phyloP scores from a whole-genome alignment of 1,140 invertebrate species.

The Polypedilum pembai region DNA sequence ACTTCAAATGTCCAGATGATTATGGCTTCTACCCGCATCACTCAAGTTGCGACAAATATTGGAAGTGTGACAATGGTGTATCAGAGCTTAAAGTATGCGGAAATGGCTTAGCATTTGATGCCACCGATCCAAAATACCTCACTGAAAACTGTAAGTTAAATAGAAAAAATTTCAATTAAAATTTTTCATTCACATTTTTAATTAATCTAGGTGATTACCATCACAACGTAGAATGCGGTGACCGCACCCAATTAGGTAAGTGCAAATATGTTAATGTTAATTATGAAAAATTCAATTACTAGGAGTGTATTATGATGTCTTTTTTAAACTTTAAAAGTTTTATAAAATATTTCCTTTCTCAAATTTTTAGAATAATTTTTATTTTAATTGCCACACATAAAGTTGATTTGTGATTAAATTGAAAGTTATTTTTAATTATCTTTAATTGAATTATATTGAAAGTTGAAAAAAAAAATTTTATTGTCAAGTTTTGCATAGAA shows the following conservation, averaged over 20 bases:
- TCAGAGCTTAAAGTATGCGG: conserved; percentile 88
- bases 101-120: conserved; percentile 87
- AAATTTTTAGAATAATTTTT: too few species aligned
- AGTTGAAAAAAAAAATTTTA: too few species aligned
- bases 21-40: conserved; percentile 90
- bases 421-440: too few species aligned
- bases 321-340: too few species aligned
- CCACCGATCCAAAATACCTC: conserved; percentile 76
- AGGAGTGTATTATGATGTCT: too few species aligned
- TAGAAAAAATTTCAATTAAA: conserved; percentile 29
- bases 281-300: too few species aligned
- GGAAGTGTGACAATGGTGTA: conserved; percentile 85
- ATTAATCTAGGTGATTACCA: conserved; percentile 59
- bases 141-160: conserved; percentile 70
- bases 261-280: conserved; percentile 30
- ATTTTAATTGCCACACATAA: too few species aligned
- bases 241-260: conserved; percentile 73
- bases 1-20: conserved; percentile 89
- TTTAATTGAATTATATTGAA: too few species aligned
- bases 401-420: too few species aligned
- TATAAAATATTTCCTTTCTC: too few species aligned
- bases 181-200: neutral
- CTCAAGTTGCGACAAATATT: conserved; percentile 88
- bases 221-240: conserved; percentile 91
- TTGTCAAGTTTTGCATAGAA: too few species aligned